Percentiles rank a stretch among this genome's conserved stretches.
Conservation (phyloP, 2,113 vertebrate species). For the Talpa occidentalis region DNA sequence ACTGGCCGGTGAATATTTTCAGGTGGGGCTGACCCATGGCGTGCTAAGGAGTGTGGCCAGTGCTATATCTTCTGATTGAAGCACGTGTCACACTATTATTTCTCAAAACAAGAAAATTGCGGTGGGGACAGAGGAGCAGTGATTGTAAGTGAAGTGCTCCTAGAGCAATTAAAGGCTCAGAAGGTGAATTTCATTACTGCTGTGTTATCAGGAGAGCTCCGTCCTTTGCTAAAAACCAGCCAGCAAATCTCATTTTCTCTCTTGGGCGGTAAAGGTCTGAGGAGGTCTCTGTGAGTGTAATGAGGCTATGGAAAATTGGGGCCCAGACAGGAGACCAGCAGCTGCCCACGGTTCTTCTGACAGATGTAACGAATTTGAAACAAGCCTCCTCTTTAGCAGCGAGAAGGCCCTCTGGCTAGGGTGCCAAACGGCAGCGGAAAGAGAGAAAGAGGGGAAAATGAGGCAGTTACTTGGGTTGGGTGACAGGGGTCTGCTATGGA, state of each 20-base stretch:
- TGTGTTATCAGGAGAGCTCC: not conserved
- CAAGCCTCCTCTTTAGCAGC: not conserved
- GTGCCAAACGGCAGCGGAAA: not conserved
- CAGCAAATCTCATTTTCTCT: conserved; percentile 48
- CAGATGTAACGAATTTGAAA: conserved; percentile 9
- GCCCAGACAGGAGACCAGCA: not conserved
- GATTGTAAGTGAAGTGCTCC: conserved; percentile 60
- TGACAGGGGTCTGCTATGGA: not conserved
- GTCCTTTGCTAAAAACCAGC: not conserved
- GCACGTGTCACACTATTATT: conserved; percentile 64
- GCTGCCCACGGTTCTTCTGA: not conserved
- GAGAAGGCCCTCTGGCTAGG: not conserved
- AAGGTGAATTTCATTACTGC: conserved; percentile 73
- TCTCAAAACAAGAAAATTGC: conserved; percentile 81
- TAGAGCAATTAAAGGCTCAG: conserved; percentile 68
- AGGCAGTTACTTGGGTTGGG: not conserved
- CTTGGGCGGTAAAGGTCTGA: conserved; percentile 10
- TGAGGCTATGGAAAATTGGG: conserved; percentile 37
- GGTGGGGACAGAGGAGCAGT: conserved; percentile 52
- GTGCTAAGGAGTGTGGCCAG: not conserved
- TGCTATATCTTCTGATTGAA: conserved; percentile 60
- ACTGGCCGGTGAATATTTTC: conserved; percentile 37
- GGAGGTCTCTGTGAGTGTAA: conserved; percentile 38
- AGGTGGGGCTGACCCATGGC: conserved; percentile 17
- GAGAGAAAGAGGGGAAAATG: not conserved